Conservation (phyloP, 2,888 invertebrate species). For the Tinea semifulvella region DNA sequence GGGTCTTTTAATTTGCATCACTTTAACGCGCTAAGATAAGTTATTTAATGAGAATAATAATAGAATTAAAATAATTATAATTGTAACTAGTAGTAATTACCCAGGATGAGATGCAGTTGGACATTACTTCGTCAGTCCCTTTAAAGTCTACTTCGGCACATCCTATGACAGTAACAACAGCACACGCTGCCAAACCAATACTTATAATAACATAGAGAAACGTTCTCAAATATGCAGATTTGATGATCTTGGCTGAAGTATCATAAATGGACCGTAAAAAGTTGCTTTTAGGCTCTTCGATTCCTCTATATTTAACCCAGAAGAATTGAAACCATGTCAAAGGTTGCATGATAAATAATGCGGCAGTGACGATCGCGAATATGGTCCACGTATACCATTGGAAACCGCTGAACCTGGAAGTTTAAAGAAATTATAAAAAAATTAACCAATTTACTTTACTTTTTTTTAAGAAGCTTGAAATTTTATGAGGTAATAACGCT, state of each 20-base stretch:
- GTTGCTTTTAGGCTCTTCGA: slow-evolving; percentile 63
- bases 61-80: too few species aligned
- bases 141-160: slow-evolving; percentile 38
- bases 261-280: slow-evolving; percentile 67
- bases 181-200: slow-evolving; percentile 68
- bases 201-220: slow-evolving; percentile 74
- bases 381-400: slow-evolving; percentile 40
- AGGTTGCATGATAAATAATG: slow-evolving; percentile 66
- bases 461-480: too few species aligned
- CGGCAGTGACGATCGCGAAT: slow-evolving; percentile 29
- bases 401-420: slow-evolving; percentile 26
- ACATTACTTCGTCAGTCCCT: slow-evolving; percentile 31
- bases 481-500: too few species aligned
- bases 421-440: neutral
- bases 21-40: too few species aligned
- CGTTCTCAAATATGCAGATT: slow-evolving; percentile 69
- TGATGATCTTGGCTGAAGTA: slow-evolving; percentile 68
- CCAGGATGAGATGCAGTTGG: slow-evolving; percentile 61
- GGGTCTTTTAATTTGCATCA: too few species aligned
- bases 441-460: neutral
- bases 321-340: slow-evolving; percentile 80
- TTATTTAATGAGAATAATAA: too few species aligned
- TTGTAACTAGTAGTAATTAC: too few species aligned
- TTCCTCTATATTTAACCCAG: slow-evolving; percentile 64
- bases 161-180: slow-evolving; percentile 71